A percentile compares a stretch with the other conserved stretches of the same genome.
Evolutionary conservation across 1,140 invertebrate genomes (phyloP).

Genomic region (Aphaenogaster rudis): DNA sequence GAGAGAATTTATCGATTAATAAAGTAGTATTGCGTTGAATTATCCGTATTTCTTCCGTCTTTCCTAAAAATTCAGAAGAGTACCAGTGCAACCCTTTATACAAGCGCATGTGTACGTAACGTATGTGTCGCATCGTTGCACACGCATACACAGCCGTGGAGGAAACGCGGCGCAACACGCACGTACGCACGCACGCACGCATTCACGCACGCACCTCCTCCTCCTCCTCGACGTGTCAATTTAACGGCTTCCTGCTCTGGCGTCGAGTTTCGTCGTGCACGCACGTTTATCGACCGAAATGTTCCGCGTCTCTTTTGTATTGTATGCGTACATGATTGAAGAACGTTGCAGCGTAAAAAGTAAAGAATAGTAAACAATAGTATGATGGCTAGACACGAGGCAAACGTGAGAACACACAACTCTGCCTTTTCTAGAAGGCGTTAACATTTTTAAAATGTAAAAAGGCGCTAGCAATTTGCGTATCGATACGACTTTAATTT

Average conservation of each 20-base stretch:
- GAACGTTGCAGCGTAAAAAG: slow-evolving; percentile 21
- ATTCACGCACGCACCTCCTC: not conserved
- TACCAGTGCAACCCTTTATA: not conserved
- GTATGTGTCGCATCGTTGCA: slow-evolving; percentile 18
- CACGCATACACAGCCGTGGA: not conserved
- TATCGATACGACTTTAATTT: not conserved
- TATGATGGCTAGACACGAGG: not conserved
- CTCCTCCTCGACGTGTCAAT: slow-evolving; percentile 54
- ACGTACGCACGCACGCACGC: not conserved
- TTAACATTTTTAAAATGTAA: not conserved
- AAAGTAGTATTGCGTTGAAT: not conserved
- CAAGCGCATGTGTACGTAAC: not conserved
- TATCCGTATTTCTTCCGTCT: not conserved
- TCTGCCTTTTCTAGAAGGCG: not conserved
- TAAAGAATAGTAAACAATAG: slow-evolving; percentile 26
- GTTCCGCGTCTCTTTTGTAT: slow-evolving; percentile 51
- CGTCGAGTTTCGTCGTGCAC: slow-evolving; percentile 52
- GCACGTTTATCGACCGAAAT: slow-evolving; percentile 63
- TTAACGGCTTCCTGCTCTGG: slow-evolving; percentile 64
- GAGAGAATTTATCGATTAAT: not conserved
- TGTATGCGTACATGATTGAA: not conserved
- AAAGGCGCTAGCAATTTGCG: not conserved
- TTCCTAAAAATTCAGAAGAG: not conserved
- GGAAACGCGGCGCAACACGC: slow-evolving; percentile 38
- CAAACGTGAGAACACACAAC: not conserved